Base-by-base conservation (phyloP, 37 sponge, comb jelly and placozoan genomes). In the Chondrilla cf. caribensis region DNA sequence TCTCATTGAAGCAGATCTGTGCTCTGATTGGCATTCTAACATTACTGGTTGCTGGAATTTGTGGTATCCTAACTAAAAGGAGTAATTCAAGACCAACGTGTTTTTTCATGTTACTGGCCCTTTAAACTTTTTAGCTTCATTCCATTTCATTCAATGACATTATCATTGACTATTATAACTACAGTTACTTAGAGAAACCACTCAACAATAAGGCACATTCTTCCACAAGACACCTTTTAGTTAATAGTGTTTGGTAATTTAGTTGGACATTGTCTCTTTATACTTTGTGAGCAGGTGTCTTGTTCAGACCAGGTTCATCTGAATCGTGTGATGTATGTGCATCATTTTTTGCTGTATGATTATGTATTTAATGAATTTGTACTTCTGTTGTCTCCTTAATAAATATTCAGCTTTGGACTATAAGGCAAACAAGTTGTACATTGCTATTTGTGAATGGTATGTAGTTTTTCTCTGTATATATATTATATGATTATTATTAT, bases 381-480 rank as follows among this genome's bases (percentile, higher is more conserved):
- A 25, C 33, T 2, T 59, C 25, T 8, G 60, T 26, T 26, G 26
- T 7, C 33, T 33, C 35, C 35, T 28, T 33, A 28, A 29, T 1
- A 8, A 17, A 7, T 67, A 1, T 18, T 3, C 64, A 86, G 87
- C 72, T 38, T 47, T 79, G 6, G 38, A 84, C 81, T 88, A 71
- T 62, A 79, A 47, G 8, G 84, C 84, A 54, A 84, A 84, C 51
- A 11, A 73, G 4, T 38, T 79, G 2, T 83, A 90, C 60, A 86
- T 90, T 83, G 90, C 90, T 15, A 70, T 90, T 0, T 82, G 83
- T 82, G 90, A 90, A 86, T 90, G 90, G 90, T 90, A 37, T 77
- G 85, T 4, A 3, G 26, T 1, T 33, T 33, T n/a, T n/a, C 57
- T 54, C 17, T 11, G 17, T 54, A 17, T 11, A 11, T 54, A 54